Conservation (phyloP, 2,113 vertebrate genomes). For the Centropus bengalensis region DNA sequence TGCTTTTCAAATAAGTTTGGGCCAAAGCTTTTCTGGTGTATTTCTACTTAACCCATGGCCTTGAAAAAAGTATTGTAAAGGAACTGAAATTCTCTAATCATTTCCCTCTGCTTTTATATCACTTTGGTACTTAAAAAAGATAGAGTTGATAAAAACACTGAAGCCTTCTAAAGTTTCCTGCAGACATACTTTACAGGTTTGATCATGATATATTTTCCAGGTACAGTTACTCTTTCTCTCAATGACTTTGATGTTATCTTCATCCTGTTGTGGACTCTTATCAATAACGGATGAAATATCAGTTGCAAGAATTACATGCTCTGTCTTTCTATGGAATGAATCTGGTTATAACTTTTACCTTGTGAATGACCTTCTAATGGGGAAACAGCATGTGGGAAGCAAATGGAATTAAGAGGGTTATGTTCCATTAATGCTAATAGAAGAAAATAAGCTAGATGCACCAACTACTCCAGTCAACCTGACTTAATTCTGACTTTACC, state of each 20-base stretch:
- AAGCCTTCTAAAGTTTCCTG: constrained; percentile 43
- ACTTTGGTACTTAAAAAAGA: constrained; percentile 18
- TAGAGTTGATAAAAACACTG: constrained; percentile 47
- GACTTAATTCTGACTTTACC: background rate
- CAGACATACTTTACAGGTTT: constrained; percentile 47
- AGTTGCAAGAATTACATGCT: constrained; percentile 53
- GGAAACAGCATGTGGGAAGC: background rate
- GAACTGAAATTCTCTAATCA: constrained; percentile 27
- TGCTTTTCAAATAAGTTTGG: background rate
- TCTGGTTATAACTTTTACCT: background rate
- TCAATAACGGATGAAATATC: constrained; percentile 3
- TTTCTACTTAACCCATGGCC: background rate
- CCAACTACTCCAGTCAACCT: background rate
- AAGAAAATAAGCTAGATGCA: background rate
- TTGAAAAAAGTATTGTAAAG: constrained; percentile 35
- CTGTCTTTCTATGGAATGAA: background rate
- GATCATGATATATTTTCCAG: constrained; percentile 52
- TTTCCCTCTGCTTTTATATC: constrained; percentile 32
- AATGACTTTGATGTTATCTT: constrained; percentile 60
- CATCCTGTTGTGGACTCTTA: background rate
- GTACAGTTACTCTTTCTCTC: constrained; percentile 22
- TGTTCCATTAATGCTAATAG: background rate
- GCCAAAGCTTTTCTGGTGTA: background rate
- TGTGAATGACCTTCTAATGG: constrained; percentile 16
- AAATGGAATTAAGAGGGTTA: constrained; percentile 2